Evolutionary conservation across 1,140 invertebrate species (phyloP), one percentile per base, ranked within the genome.

Genomic region (Drosophila ohnishii): DNA sequence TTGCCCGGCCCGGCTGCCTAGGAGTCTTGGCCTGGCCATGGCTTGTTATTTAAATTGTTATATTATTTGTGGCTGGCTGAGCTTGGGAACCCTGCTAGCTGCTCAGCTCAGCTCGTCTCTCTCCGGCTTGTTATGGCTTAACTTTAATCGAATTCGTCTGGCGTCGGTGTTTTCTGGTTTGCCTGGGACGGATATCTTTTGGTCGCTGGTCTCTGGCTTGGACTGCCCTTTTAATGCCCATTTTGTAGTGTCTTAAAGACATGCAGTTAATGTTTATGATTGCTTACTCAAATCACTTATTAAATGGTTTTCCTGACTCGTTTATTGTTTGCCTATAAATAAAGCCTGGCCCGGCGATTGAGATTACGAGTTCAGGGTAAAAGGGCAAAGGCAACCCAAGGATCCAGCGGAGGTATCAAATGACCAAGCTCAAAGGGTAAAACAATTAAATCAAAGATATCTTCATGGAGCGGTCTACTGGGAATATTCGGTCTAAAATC

Each of bases 31-130:
- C 69, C 78, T 50, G 53, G 69, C 69, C 78, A 85, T 72, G 84
- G 84, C 85, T 89, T 88, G 84, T 88, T 88, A 88, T 88, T 88
- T 88, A 88, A 88, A 88, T 88, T 88, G 84, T 88, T 88, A 80
- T 88, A 88, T 88, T 88, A 88, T 88, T 88, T 88, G 84, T 88
- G 85, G 85, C 84, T 67, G 66, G 80, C 69, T 70, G 63, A 78
- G 80, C 80, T 78, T 80, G 73, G 77, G 82, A 87, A 78, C 82
- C 75, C 82, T 65, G 84, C 48, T 25, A 60, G 35, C 45, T 50
- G 59, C 42, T 22, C 22, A n/a, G 62, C 44, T 61, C 45, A 62
- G 48, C 28, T 50, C 48, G 48, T 32, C 48, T 11, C 48, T 65
- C 65, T 53, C 50, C 32, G 72, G 48, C 82, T 77, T 84, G 79